These are phyloP conservation scores for Nasonia giraulti DNA, from an alignment of 1,140 invertebrate species.

Conservation along the genomic window DNA sequence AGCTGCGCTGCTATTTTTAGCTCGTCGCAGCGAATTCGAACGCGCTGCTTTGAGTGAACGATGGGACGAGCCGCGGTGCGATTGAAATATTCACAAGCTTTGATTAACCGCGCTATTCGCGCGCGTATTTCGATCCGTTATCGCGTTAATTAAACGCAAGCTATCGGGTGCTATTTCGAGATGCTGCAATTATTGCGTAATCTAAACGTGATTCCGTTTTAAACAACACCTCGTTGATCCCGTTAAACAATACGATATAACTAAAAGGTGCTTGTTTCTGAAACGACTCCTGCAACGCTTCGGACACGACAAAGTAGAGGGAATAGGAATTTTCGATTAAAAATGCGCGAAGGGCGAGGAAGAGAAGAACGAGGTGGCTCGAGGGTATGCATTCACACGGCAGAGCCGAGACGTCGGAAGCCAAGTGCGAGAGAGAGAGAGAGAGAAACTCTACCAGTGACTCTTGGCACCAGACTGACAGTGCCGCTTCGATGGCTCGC, in stretches of 20 bases:
- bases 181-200: not conserved
- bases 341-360: not conserved
- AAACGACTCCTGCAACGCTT: too few relatives aligned
- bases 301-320: too few relatives aligned
- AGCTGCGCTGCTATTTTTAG: too few relatives aligned
- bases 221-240: too few relatives aligned
- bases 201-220: not conserved
- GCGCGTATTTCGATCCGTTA: not conserved
- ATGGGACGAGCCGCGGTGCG: not conserved
- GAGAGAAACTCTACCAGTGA: conserved; percentile 27
- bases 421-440: not conserved
- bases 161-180: too few relatives aligned
- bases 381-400: not conserved
- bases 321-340: not conserved
- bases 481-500: conserved; percentile 1
- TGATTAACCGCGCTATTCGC: not conserved
- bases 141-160: not conserved
- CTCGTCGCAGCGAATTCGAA: not conserved
- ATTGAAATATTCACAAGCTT: not conserved
- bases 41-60: not conserved
- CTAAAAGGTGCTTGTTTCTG: too few relatives aligned
- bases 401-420: not conserved
- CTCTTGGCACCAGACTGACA: conserved; percentile 35
- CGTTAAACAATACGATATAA: too few relatives aligned
- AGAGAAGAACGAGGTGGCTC: not conserved